These are phyloP conservation scores for Chunga burmeisteri DNA, from an alignment of 2,113 vertebrate species.

Conservation along the genomic window DNA sequence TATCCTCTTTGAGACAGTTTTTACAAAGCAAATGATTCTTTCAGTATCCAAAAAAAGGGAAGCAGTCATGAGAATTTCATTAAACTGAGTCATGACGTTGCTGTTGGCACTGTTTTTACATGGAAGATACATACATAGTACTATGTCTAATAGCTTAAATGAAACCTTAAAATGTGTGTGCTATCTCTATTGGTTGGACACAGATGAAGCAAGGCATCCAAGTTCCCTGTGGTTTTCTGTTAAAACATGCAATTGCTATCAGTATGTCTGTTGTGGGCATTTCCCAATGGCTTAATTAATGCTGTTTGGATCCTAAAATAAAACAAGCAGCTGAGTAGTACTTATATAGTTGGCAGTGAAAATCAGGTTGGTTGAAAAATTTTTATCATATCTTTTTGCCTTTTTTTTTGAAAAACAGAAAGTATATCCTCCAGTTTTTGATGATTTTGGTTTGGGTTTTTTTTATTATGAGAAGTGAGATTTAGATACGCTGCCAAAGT, in stretches of 20 bases:
- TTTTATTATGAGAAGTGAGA: neutral
- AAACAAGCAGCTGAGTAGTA: neutral
- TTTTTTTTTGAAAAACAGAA: neutral
- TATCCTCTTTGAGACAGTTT: neutral
- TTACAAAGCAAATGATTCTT: neutral
- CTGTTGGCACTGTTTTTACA: neutral
- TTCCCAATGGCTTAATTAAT: neutral
- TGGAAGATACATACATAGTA: neutral
- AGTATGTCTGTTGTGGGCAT: neutral
- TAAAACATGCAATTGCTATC: neutral
- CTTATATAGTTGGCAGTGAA: neutral
- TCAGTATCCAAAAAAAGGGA: neutral
- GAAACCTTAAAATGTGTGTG: neutral
- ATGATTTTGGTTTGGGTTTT: fast-evolving
- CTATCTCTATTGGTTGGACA: neutral
- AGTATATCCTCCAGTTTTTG: neutral
- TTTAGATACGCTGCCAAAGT: neutral
- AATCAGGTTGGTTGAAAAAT: neutral
- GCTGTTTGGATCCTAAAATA: neutral
- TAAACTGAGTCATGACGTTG: neutral
- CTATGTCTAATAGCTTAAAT: neutral
- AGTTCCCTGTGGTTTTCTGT: neutral
- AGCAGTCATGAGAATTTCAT: neutral
- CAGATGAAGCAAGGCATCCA: neutral
- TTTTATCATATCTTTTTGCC: neutral